Base-by-base conservation (phyloP, 37 sponge, comb jelly and placozoan species). In the Mnemiopsis leidyi region DNA sequence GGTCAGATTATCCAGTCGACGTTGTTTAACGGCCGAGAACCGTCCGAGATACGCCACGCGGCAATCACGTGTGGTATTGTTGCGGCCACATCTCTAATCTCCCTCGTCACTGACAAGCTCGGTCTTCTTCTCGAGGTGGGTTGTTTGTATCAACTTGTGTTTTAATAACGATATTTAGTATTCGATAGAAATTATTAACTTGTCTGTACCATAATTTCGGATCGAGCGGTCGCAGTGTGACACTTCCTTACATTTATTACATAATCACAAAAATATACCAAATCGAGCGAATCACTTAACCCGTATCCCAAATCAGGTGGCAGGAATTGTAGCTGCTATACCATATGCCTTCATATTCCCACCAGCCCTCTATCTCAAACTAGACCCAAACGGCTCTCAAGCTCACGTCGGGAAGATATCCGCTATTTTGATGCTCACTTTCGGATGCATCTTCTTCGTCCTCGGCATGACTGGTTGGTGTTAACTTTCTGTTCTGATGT, bases 261-360 rank as follows among this genome's bases (percentile, higher is more conserved):
- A n/a, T n/a, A n/a, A n/a, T n/a, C n/a, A n/a, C n/a, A n/a, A n/a
- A n/a, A n/a, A n/a, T n/a, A n/a, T n/a, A n/a, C n/a, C n/a, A n/a
- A n/a, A n/a, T n/a, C n/a, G n/a, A n/a, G n/a, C n/a, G n/a, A n/a
- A n/a, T n/a, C n/a, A n/a, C n/a, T n/a, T n/a, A n/a, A n/a, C n/a
- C n/a, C n/a, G n/a, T n/a, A n/a, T 48, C 13, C 61, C 13, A 48
- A 7, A 23, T 29, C 90, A 85, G 90, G 61, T 85, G 0, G 90
- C 90, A 23, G 90, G 90, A 3, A 85, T 85, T 25, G 0, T 85
- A 37, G 90, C 90, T 28, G 90, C 90, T 39, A 85, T 85, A 26
- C 90, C 90, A n/a, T 85, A 85, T 29, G 90, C 90, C 25, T 85
- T 85, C 26, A 85, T 85, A 26, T 85, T 85, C 61, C 90, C 90